phyloP scores from a whole-genome alignment of 2,797 vertebrate genomes.

The Balearica regulorum region DNA sequence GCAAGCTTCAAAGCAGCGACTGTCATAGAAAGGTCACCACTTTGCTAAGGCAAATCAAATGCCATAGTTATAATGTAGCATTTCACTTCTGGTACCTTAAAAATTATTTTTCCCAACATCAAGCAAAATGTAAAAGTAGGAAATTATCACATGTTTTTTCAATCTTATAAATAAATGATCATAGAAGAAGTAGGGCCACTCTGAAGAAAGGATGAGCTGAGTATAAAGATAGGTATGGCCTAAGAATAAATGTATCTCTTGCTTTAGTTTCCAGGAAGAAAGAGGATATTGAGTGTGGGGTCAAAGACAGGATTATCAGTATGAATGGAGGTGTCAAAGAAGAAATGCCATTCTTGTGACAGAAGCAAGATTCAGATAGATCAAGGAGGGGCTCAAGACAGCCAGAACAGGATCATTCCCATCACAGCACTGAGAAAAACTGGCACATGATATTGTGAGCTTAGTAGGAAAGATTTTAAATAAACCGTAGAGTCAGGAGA shows the following conservation, averaged over 20 bases:
- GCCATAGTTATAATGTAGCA: not conserved
- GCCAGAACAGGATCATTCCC: not conserved
- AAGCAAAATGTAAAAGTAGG: not conserved
- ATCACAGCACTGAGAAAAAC: not conserved
- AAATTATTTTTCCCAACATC: not conserved
- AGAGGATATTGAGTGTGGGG: not conserved
- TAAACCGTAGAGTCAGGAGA: not conserved
- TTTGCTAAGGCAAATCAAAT: not conserved
- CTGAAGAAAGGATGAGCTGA: not conserved
- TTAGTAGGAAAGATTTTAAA: not conserved
- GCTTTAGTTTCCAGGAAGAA: not conserved
- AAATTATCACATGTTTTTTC: not conserved
- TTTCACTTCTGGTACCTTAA: not conserved
- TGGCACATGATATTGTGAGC: not conserved
- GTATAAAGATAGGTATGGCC: not conserved
- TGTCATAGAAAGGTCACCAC: not conserved
- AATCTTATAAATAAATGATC: not conserved
- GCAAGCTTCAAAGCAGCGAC: conserved; percentile 4
- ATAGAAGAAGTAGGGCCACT: not conserved
- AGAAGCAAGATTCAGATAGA: not conserved
- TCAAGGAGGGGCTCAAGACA: not conserved
- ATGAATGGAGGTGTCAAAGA: not conserved
- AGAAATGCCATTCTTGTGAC: not conserved
- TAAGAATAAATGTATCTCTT: not conserved
- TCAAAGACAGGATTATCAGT: not conserved